phyloP scores from a whole-genome alignment of 2,797 vertebrate species.

The Anabacerthia variegaticeps region DNA sequence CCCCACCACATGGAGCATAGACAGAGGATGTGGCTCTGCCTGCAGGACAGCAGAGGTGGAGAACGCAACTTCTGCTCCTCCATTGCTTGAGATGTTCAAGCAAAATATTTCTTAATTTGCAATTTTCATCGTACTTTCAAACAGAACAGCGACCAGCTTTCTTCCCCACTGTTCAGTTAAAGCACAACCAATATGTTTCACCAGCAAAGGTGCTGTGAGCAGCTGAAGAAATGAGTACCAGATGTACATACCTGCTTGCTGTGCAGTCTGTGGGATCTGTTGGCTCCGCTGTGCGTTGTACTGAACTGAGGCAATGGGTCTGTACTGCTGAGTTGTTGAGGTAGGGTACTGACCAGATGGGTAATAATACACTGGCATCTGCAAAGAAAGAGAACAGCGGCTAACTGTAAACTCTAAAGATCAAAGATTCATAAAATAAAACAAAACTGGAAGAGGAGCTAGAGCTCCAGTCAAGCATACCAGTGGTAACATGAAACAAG shows the following conservation, averaged over 20 bases:
- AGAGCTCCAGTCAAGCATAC: neutral
- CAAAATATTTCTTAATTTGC: neutral
- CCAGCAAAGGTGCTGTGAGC: neutral
- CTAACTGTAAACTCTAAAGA: neutral
- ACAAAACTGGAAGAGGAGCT: neutral
- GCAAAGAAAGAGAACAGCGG: slow-evolving; percentile 16
- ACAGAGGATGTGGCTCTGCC: neutral
- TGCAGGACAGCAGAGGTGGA: neutral
- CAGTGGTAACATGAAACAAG: neutral
- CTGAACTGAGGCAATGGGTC: slow-evolving; percentile 83
- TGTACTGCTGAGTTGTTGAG: slow-evolving; percentile 89
- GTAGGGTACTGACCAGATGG: slow-evolving; percentile 90
- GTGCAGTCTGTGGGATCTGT: slow-evolving; percentile 78
- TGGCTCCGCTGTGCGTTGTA: slow-evolving; percentile 80
- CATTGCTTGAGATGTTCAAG: neutral
- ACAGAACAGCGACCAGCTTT: neutral
- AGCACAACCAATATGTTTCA: neutral
- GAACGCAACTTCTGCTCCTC: neutral
- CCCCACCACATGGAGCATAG: rapidly evolving
- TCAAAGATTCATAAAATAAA: neutral
- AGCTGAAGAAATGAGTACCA: neutral
- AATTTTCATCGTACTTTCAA: neutral
- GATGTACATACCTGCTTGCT: slow-evolving; percentile 79
- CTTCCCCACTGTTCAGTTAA: neutral
- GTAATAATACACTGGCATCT: slow-evolving; percentile 92